phyloP scores from a whole-genome alignment of 1,140 invertebrate genomes.

The Dreissena rostriformis region DNA sequence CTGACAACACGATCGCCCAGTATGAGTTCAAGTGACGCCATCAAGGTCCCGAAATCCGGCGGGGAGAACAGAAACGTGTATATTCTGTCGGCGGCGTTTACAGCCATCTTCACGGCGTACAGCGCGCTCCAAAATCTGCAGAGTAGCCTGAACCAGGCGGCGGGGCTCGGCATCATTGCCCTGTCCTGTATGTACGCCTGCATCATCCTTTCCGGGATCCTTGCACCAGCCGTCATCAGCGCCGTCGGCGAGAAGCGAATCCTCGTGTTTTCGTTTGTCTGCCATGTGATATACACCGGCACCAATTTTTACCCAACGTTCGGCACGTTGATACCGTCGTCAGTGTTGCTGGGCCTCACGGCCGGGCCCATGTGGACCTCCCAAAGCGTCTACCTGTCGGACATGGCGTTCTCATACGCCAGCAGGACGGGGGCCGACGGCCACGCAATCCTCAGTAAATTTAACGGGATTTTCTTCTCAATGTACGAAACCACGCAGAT shows the following conservation, averaged over 20 bases:
- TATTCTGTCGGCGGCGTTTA: slow-evolving; percentile 63
- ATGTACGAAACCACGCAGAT: slow-evolving; percentile 67
- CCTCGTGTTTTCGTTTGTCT: slow-evolving; percentile 54
- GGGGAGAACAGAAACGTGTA: slow-evolving; percentile 52
- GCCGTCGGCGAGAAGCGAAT: slow-evolving; percentile 65
- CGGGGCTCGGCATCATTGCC: slow-evolving; percentile 61
- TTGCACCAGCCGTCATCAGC: slow-evolving; percentile 66
- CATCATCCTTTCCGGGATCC: slow-evolving; percentile 62
- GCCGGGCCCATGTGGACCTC: slow-evolving; percentile 71
- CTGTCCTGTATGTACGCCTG: slow-evolving; percentile 63
- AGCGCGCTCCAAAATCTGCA: slow-evolving; percentile 74
- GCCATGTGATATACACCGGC: slow-evolving; percentile 68
- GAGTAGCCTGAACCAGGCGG: slow-evolving; percentile 74
- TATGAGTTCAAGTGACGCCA: not conserved
- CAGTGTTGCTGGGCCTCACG: slow-evolving; percentile 64
- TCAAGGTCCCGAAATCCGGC: not conserved
- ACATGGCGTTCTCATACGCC: slow-evolving; percentile 45
- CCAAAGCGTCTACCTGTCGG: slow-evolving; percentile 61
- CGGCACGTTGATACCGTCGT: slow-evolving; percentile 66
- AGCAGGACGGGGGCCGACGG: slow-evolving; percentile 21
- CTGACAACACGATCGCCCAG: no score
- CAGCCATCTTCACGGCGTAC: slow-evolving; percentile 71
- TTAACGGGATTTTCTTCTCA: slow-evolving; percentile 69
- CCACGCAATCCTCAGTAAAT: slow-evolving; percentile 60
- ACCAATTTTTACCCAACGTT: slow-evolving; percentile 81